Evolutionary conservation across 2,888 invertebrate species (phyloP).

Genomic region (Xestia ashworthii): DNA sequence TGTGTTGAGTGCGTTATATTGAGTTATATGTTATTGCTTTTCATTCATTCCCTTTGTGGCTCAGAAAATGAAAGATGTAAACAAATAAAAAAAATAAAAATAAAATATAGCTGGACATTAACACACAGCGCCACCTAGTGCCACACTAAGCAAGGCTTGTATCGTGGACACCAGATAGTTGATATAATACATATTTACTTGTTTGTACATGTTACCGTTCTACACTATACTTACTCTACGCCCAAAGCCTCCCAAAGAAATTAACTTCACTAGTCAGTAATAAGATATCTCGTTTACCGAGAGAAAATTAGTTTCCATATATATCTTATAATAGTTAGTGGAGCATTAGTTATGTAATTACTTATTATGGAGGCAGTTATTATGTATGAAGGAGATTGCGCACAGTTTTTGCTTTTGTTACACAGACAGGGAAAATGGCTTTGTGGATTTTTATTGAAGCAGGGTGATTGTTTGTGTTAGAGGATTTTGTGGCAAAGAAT

Average conservation of each 20-base stretch:
- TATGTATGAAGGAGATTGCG: slow-evolving; percentile 17
- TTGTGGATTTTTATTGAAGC: neutral
- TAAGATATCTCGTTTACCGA: slow-evolving; percentile 65
- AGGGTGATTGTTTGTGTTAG: neutral
- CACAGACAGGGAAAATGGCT: neutral
- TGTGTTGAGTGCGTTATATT: no score
- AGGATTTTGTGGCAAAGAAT: neutral
- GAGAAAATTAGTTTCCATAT: slow-evolving; percentile 65
- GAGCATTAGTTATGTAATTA: slow-evolving; percentile 55
- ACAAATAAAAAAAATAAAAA: no score
- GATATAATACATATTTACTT: no score
- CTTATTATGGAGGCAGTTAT: slow-evolving; percentile 37
- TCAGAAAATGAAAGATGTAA: neutral
- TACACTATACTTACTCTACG: neutral
- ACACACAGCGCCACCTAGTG: no score
- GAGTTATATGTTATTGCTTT: no score
- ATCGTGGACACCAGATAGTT: no score
- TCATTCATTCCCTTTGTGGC: no score
- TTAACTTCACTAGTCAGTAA: slow-evolving; percentile 61
- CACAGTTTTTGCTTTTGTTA: slow-evolving; percentile 15
- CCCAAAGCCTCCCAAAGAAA: slow-evolving; percentile 34
- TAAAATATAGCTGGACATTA: no score
- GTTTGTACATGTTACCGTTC: neutral
- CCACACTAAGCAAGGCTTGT: no score
- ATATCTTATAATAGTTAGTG: slow-evolving; percentile 54